Evolutionary conservation across 2,888 invertebrate genomes (phyloP).

Genomic region (Pardosa pseudoannulata): DNA sequence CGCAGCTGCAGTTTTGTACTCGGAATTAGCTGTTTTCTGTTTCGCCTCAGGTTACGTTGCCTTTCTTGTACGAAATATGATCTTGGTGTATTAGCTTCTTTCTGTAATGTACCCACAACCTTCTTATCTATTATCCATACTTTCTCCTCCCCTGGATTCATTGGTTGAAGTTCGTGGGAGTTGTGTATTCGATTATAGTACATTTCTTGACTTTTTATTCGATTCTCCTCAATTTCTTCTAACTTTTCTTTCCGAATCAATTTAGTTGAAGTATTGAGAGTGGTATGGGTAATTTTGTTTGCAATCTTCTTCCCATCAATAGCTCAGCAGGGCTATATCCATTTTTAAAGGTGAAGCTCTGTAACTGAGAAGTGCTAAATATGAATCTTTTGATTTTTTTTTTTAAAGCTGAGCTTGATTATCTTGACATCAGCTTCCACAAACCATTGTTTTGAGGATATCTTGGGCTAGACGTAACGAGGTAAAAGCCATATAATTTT

Average conservation of each 20-base stretch:
- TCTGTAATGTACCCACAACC: too few species aligned
- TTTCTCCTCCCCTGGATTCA: too few species aligned
- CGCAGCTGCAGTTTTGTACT: too few species aligned
- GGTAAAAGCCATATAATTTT: neutral
- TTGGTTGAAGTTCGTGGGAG: too few species aligned
- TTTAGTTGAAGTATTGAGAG: neutral
- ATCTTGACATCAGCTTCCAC: neutral
- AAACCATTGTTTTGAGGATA: neutral
- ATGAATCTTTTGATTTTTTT: neutral
- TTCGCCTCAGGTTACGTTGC: too few species aligned
- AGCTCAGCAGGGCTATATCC: neutral
- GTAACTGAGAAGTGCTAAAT: neutral
- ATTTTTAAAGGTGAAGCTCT: neutral
- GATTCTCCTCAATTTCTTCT: neutral
- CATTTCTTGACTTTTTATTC: neutral
- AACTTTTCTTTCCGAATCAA: neutral
- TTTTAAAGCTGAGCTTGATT: neutral
- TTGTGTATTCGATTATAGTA: neutral
- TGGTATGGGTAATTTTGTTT: neutral
- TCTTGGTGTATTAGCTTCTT: too few species aligned
- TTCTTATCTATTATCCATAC: too few species aligned
- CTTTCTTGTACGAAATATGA: too few species aligned
- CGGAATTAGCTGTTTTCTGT: too few species aligned
- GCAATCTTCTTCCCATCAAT: neutral
- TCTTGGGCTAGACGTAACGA: too few species aligned